Conservation (phyloP, 2,797 vertebrate genomes). For the Macropodus opercularis region DNA sequence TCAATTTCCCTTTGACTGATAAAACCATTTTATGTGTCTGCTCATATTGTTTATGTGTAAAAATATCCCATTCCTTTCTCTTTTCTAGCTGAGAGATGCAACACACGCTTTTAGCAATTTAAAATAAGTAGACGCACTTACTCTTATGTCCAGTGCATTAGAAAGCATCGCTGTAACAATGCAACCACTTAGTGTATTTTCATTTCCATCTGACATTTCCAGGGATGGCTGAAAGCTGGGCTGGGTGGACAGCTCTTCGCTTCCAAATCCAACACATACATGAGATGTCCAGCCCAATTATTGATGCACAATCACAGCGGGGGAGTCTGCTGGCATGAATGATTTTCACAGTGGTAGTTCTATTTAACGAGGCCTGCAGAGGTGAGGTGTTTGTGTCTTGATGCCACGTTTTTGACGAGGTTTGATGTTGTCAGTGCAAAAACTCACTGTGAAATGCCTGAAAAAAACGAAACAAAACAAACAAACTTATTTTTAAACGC, state of each 20-base stretch:
- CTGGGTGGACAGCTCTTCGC: neutral
- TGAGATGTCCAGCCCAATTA: neutral
- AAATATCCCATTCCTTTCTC: neutral
- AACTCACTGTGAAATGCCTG: neutral
- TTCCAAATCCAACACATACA: conserved; percentile 17
- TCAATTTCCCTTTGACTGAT: neutral
- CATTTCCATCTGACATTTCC: conserved; percentile 5
- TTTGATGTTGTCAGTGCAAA: neutral
- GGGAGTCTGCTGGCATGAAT: conserved; percentile 5
- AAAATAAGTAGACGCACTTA: neutral
- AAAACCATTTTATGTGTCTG: neutral
- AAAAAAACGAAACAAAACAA: too few species aligned
- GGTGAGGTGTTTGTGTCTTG: conserved; percentile 16
- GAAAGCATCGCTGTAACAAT: neutral
- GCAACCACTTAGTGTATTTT: neutral
- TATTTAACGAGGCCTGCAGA: conserved; percentile 22
- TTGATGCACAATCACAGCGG: conserved; percentile 17
- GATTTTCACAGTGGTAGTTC: conserved; percentile 26
- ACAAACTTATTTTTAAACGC: neutral
- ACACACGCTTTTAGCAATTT: neutral
- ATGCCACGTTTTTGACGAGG: neutral
- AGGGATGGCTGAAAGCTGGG: neutral
- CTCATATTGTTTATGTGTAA: neutral
- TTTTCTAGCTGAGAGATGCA: neutral
- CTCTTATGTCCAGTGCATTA: neutral